Percentiles rank a stretch among this genome's conserved stretches.
phyloP scores from a whole-genome alignment of 1,140 invertebrate genomes.

The Parasteatoda tepidariorum region DNA sequence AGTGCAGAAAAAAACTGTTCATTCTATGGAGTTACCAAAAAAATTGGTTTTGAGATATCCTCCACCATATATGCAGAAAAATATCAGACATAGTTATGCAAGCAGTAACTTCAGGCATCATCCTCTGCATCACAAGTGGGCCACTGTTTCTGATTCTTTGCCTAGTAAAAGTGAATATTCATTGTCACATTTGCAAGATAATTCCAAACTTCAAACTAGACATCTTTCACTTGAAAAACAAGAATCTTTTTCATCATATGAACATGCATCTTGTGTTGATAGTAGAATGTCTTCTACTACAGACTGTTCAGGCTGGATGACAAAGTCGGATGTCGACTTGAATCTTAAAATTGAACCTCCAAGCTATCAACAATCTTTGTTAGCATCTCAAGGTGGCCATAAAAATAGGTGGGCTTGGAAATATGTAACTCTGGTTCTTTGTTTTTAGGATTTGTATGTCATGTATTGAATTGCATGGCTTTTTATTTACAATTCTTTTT shows the following conservation, averaged over 20 bases:
- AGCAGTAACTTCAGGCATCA: neutral
- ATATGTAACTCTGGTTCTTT: conserved; percentile 52
- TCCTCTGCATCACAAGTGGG: conserved; percentile 9
- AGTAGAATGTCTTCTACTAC: conserved; percentile 29
- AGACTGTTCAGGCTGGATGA: conserved; percentile 44
- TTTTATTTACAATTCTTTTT: neutral
- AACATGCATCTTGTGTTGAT: conserved; percentile 23
- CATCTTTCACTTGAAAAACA: conserved; percentile 46
- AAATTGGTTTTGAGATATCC: conserved; percentile 28
- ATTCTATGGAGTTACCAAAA: conserved; percentile 27
- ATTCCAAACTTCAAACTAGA: conserved; percentile 40
- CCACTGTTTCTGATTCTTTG: conserved; percentile 21
- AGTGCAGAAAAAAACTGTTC: conserved; percentile 29
- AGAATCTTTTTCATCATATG: conserved; percentile 41
- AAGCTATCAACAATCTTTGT: conserved; percentile 28
- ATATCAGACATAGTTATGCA: neutral
- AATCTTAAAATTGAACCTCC: conserved; percentile 28
- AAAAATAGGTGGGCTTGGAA: conserved; percentile 38
- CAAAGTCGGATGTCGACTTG: conserved; percentile 29
- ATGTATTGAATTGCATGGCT: conserved; percentile 15
- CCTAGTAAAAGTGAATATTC: conserved; percentile 37
- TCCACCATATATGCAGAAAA: conserved; percentile 33
- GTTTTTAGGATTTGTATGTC: neutral
- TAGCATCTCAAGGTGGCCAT: conserved; percentile 20
- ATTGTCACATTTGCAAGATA: conserved; percentile 10